Evolutionary conservation across 1,140 invertebrate genomes (phyloP).

Genomic region (Arctopsyche grandis): DNA sequence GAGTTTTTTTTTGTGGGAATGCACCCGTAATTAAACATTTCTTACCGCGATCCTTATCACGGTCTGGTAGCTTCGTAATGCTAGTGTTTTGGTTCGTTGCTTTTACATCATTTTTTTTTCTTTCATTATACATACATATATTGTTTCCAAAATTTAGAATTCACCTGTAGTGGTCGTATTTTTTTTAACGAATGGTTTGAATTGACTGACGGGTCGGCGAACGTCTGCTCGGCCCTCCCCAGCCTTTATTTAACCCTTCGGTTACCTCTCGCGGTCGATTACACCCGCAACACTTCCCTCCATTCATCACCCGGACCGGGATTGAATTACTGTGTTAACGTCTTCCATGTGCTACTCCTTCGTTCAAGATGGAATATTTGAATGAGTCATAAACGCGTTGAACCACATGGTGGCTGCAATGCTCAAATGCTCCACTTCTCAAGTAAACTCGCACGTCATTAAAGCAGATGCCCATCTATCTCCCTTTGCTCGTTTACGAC

Average conservation of each 20-base stretch:
- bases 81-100: background rate
- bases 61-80: constrained; percentile 4
- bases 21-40: background rate
- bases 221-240: background rate
- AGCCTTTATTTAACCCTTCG: background rate
- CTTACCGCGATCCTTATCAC: background rate
- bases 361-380: background rate
- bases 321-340: constrained; percentile 29
- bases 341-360: background rate
- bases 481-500: too few relatives aligned
- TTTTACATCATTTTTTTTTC: background rate
- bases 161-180: background rate
- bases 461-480: too few relatives aligned
- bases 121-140: background rate
- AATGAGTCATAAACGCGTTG: background rate
- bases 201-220: constrained; percentile 3
- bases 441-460: too few relatives aligned
- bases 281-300: background rate
- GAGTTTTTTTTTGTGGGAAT: too few relatives aligned
- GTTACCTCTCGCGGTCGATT: background rate
- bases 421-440: background rate
- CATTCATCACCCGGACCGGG: background rate
- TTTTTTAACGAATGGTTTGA: background rate
- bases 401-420: background rate
- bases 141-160: background rate